These are phyloP conservation scores for Apostichopus parvimensis DNA, from an alignment of 35 echinoderm and acorn worm species.

Conservation along the genomic window DNA sequence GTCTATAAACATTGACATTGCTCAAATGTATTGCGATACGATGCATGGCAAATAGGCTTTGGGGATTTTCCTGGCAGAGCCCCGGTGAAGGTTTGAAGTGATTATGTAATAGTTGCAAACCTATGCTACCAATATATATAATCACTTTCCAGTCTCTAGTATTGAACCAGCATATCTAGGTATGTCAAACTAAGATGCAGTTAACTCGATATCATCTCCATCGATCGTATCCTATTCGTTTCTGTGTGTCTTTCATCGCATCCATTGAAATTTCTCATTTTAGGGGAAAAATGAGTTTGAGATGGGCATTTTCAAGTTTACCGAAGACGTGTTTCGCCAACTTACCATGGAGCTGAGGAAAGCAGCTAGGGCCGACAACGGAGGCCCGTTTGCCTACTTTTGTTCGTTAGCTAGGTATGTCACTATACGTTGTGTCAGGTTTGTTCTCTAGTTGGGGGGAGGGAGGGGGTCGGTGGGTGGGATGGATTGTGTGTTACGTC, in stretches of 20 bases:
- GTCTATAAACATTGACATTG: no score
- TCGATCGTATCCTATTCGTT: background rate
- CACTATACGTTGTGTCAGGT: background rate
- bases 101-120: no score
- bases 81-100: no score
- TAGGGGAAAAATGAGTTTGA: conserved; percentile 40
- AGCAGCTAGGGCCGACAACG: background rate
- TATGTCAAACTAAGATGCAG: background rate
- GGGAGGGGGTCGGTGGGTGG: no score
- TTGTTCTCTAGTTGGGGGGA: no score
- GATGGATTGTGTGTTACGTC: no score
- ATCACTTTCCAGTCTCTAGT: no score
- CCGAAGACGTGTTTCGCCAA: conserved; percentile 41
- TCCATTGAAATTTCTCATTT: background rate
- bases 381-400: conserved; percentile 24
- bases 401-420: conserved; percentile 51
- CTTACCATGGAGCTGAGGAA: conserved; percentile 22
- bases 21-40: no score
- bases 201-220: background rate
- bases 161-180: no score
- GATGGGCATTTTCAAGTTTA: conserved; percentile 40
- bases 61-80: no score
- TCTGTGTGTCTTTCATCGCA: background rate
- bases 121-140: no score
- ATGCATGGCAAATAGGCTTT: no score